These are phyloP conservation scores for Corapipo altera DNA, from an alignment of 2,113 vertebrate species.

Conservation along the genomic window DNA sequence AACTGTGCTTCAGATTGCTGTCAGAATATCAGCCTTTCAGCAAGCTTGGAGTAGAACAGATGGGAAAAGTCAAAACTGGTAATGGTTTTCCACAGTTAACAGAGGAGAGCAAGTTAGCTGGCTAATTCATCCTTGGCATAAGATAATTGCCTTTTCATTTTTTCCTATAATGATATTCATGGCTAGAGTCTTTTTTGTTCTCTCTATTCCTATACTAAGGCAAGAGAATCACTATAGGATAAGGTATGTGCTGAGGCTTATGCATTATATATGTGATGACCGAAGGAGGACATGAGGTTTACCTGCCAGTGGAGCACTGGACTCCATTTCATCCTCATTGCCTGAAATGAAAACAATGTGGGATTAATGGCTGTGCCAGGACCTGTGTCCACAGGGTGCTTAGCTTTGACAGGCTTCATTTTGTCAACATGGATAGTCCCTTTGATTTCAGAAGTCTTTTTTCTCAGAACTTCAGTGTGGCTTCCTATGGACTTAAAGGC, in stretches of 20 bases:
- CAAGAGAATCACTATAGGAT: neutral
- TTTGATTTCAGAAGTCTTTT: neutral
- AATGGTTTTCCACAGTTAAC: slow-evolving; percentile 17
- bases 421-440: neutral
- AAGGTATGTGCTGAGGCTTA: neutral
- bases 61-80: slow-evolving; percentile 67
- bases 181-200: neutral
- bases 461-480: neutral
- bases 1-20: slow-evolving; percentile 34
- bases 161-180: neutral
- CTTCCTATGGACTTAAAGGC: neutral
- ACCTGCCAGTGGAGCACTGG: neutral
- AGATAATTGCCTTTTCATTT: neutral
- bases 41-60: slow-evolving; percentile 60
- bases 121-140: neutral
- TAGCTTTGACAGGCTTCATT: neutral
- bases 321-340: neutral
- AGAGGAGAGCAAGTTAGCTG: neutral
- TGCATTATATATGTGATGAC: neutral
- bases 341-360: neutral
- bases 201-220: neutral
- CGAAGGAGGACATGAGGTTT: neutral
- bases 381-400: neutral
- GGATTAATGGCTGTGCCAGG: neutral
- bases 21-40: slow-evolving; percentile 60